These are phyloP conservation scores for Koerneria pararmatus DNA, from an alignment of 2,888 invertebrate species.

Conservation along the genomic window DNA sequence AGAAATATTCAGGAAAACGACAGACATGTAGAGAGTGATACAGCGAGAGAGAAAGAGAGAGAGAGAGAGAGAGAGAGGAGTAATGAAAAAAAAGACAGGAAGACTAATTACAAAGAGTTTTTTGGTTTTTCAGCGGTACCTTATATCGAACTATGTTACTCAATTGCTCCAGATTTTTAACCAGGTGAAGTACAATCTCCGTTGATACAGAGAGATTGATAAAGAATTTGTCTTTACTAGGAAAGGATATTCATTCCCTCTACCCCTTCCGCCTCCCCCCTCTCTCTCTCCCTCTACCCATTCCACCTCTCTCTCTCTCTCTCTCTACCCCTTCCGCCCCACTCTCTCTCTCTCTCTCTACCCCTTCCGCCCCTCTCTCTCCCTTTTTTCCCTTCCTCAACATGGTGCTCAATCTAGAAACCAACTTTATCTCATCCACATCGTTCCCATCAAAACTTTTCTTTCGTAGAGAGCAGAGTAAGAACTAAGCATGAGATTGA, in stretches of 20 bases:
- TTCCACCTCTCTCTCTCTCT: too few species aligned
- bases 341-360: background rate
- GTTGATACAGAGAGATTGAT: too few species aligned
- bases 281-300: too few species aligned
- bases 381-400: conserved; percentile 4
- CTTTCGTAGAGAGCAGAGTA: conserved; percentile 3
- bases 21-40: background rate
- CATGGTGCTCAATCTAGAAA: conserved; percentile 13
- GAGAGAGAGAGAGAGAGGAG: conserved; percentile 10
- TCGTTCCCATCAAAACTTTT: too few species aligned
- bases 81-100: background rate
- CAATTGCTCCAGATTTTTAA: too few species aligned
- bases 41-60: conserved; percentile 5
- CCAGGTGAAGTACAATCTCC: too few species aligned
- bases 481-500: background rate
- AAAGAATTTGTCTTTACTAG: too few species aligned
- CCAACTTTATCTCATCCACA: conserved; percentile 16
- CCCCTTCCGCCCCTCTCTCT: background rate
- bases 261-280: too few species aligned
- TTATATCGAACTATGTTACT: too few species aligned
- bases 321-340: conserved; percentile 3
- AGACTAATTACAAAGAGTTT: too few species aligned
- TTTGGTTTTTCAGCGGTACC: too few species aligned
- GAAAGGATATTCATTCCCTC: too few species aligned
- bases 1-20: background rate